These are phyloP conservation scores for Ips nitidus DNA, from an alignment of 1,140 invertebrate genomes.

Conservation along the genomic window DNA sequence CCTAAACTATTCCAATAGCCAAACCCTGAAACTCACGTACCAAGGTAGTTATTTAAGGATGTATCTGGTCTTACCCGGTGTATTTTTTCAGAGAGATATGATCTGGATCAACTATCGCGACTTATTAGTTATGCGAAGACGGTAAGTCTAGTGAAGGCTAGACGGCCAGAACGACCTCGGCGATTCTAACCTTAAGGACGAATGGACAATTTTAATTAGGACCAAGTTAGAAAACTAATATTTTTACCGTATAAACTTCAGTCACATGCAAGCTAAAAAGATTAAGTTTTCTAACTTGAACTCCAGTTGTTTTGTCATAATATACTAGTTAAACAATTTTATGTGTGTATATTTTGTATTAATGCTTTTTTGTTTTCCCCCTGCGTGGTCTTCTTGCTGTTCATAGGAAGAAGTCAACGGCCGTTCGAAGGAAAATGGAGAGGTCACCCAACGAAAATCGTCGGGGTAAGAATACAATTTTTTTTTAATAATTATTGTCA, in stretches of 20 bases:
- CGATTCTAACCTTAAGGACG: too few species aligned
- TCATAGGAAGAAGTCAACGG: conserved; percentile 65
- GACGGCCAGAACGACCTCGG: too few species aligned
- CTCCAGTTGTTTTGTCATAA: too few species aligned
- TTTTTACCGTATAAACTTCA: too few species aligned
- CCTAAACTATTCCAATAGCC: too few species aligned
- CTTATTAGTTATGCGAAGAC: conserved; percentile 49
- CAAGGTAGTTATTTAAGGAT: conserved; percentile 18
- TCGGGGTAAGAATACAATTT: conserved; percentile 58
- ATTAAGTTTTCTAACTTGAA: conserved; percentile 13
- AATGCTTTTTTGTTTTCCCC: conserved; percentile 51
- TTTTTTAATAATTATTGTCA: too few species aligned
- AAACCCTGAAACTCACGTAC: conserved; percentile 24
- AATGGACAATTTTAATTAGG: too few species aligned
- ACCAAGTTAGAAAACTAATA: too few species aligned
- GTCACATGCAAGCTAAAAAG: too few species aligned
- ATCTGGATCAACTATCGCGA: conserved; percentile 52
- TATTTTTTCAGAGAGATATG: conserved; percentile 54
- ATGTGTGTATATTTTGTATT: conserved; percentile 42
- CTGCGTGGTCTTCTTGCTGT: conserved; percentile 60
- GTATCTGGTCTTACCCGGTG: conserved; percentile 50
- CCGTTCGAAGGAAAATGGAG: conserved; percentile 62
- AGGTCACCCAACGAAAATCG: conserved; percentile 47
- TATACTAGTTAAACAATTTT: too few species aligned
- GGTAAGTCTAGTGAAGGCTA: conserved; percentile 54